Evolutionary conservation across 2,797 vertebrate species (phyloP).

Genomic region (Poecilia gillii): DNA sequence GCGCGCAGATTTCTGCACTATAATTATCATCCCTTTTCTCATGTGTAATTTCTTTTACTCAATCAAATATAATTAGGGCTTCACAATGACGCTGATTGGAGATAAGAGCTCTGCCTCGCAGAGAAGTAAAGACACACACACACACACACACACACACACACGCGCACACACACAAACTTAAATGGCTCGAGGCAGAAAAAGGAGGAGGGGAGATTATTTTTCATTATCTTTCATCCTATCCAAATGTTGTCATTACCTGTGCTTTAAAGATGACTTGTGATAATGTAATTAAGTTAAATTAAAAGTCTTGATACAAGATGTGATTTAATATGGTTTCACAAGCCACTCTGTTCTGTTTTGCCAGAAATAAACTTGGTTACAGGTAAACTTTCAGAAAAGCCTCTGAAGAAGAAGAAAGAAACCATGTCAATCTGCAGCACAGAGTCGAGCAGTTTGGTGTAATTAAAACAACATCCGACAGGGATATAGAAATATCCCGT

Average conservation of each 20-base stretch:
- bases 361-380: conserved; percentile 37
- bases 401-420: conserved; percentile 55
- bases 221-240: conserved; percentile 44
- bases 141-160: conserved; percentile 20
- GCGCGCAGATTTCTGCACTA: conserved; percentile 37
- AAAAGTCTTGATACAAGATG: conserved; percentile 24
- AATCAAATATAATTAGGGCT: conserved; percentile 71
- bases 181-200: conserved; percentile 33
- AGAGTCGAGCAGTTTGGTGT: conserved; percentile 71
- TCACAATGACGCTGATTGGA: conserved; percentile 73
- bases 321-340: conserved; percentile 19
- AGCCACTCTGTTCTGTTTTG: conserved; percentile 17
- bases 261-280: conserved; percentile 27
- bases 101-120: conserved; percentile 58
- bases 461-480: conserved; percentile 78
- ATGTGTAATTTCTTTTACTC: conserved; percentile 51
- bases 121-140: conserved; percentile 24
- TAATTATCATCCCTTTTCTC: conserved; percentile 62
- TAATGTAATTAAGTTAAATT: conserved; percentile 37
- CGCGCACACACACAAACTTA: conserved; percentile 23
- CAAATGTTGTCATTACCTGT: conserved; percentile 21
- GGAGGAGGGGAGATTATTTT: conserved; percentile 26
- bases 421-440: conserved; percentile 65
- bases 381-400: conserved; percentile 55
- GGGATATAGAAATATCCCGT: conserved; percentile 78